phyloP scores from a whole-genome alignment of 1,140 invertebrate species.

The Myzus persicae region DNA sequence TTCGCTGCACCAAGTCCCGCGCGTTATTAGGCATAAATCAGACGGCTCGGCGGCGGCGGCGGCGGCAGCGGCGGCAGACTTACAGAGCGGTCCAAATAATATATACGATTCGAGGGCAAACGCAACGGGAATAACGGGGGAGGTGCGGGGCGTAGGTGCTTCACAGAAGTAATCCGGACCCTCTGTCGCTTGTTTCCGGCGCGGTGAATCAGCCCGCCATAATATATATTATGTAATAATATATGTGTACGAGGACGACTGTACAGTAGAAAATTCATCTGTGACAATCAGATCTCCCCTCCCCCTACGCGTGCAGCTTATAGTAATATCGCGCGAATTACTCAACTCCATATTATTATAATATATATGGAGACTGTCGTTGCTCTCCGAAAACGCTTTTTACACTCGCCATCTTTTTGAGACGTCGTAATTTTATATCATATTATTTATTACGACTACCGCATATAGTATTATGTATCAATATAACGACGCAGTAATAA shows the following conservation, averaged over 20 bases:
- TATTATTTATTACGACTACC: background rate
- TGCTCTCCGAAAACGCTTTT: background rate
- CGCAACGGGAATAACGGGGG: background rate
- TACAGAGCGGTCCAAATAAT: background rate
- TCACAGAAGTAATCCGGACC: slow-evolving; percentile 30
- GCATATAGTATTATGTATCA: background rate
- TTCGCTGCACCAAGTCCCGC: background rate
- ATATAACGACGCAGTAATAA: background rate
- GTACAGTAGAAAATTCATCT: background rate
- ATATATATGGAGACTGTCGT: too few relatives aligned
- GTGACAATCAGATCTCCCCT: background rate
- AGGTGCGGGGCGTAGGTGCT: background rate
- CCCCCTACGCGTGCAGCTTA: background rate
- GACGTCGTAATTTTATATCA: slow-evolving; percentile 3
- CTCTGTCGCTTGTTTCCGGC: background rate
- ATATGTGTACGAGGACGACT: background rate
- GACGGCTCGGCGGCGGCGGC: too few relatives aligned
- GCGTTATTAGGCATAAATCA: slow-evolving; percentile 50
- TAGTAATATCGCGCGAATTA: slow-evolving; percentile 14
- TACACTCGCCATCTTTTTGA: background rate
- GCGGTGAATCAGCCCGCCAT: background rate
- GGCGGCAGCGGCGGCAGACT: background rate
- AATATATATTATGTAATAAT: background rate
- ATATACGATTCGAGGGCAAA: background rate
- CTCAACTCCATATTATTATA: background rate